Evolutionary conservation across 2,113 vertebrate species (phyloP), one percentile per base, ranked within the genome.

Genomic region (Xyrauchen texanus): DNA sequence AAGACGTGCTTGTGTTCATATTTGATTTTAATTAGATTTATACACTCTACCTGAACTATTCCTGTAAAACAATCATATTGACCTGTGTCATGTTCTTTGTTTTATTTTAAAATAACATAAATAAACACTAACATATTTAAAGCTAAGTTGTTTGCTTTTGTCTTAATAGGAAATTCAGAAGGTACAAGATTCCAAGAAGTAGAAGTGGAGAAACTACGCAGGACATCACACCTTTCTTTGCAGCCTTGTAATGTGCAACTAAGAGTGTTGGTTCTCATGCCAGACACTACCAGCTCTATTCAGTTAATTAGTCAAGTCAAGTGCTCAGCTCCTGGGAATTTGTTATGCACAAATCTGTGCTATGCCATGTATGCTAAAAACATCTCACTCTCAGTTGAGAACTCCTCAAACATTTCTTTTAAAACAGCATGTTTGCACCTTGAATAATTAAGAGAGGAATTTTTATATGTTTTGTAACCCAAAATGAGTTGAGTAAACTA

Each of bases 101-200:
- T 34, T 34, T 34, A 34, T 34, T 34, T 34, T 34, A 34, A 34
- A 34, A 34, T 34, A 34, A 34, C 1, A 34, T 34, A 34, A 34
- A 34, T 34, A 34, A 34, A 34, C 21, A 34, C 21, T 34, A 34
- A 34, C 21, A 1, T 34, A 34, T 34, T 34, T 34, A 15, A 58
- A 58, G 7, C 4, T 15, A 15, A 3, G 11, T 70, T 0, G 53
- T 68, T 12, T 74, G 58, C 83, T 8, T 85, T 61, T 57, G 21
- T 34, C 44, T 4, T 7, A 53, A 70, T 85, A 93, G 91, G 92
- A 93, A 86, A 93, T 92, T 63, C 66, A 88, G 73, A 93, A 92
- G 58, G 89, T 93, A 67, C 88, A 89, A 73, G 89, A 91, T 63
- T 78, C 85, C 55, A 87, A 90, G 80, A 87, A 82, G 46, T 80